These are phyloP conservation scores for Gnathonemus echidnorhynchus DNA, from an alignment of 2,113 vertebrate species.

Conservation along the genomic window DNA sequence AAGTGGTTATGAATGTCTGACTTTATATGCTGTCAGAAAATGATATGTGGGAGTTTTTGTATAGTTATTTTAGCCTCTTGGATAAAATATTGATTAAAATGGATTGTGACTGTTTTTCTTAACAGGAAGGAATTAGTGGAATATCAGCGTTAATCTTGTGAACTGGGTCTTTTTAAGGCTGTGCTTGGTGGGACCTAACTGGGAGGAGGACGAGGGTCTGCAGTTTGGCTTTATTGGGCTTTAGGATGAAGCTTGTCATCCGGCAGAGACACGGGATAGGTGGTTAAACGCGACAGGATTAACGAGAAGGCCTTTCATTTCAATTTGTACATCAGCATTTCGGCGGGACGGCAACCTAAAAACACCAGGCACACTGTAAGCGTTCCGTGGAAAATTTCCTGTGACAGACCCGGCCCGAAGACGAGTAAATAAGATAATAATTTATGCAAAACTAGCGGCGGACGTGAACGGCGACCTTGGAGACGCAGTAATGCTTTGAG, in stretches of 20 bases:
- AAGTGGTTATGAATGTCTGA: background rate
- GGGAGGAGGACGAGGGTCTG: conserved; percentile 26
- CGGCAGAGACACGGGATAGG: conserved; percentile 53
- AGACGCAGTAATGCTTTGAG: conserved; percentile 59
- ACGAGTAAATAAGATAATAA: conserved; percentile 60
- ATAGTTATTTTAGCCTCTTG: background rate
- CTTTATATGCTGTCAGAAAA: background rate
- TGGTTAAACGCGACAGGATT: conserved; percentile 56
- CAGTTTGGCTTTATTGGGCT: conserved; percentile 44
- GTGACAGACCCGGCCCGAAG: conserved; percentile 56
- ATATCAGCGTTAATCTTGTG: conserved; percentile 10
- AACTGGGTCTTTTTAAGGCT: background rate
- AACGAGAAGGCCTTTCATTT: conserved; percentile 65
- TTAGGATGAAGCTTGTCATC: conserved; percentile 41
- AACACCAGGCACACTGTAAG: conserved; percentile 37
- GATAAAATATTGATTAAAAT: background rate
- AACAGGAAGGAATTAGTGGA: conserved; percentile 1
- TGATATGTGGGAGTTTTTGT: background rate
- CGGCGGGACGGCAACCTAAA: conserved; percentile 35
- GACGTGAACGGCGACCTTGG: conserved; percentile 58
- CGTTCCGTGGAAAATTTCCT: conserved; percentile 60
- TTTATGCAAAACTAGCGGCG: conserved; percentile 59
- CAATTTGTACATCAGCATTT: conserved; percentile 71
- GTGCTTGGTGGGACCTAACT: conserved; percentile 34
- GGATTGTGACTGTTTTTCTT: background rate